Base-by-base conservation (phyloP, 2,113 vertebrate species). In the Saimiri boliviensis region DNA sequence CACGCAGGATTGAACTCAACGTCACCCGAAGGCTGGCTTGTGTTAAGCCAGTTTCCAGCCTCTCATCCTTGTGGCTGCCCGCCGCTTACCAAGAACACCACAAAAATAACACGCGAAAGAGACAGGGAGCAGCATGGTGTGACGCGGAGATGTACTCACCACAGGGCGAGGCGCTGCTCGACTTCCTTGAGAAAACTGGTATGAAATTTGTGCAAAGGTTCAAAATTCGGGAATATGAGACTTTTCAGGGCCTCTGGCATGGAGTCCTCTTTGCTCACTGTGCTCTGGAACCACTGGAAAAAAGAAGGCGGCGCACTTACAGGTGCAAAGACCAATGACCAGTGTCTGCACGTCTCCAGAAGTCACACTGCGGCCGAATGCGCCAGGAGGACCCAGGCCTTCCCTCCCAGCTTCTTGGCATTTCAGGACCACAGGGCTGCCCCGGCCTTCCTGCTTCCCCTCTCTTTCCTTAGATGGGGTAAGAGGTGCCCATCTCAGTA, bases 151-250 rank as follows among this genome's bases (percentile, higher is more conserved):
- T 8, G 88, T 16, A 93, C 99, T 99, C 98, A 99, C 99, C 99
- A 99, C 35, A 99, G 97, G 89, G 99, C 99, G 92, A 99, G 99
- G 91, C 99, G 99, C 97, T 99, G 99, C 98, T 99, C 99, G 98
- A 99, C 99, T 98, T 99, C 99, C 98, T 99, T 99, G 98, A 99
- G 99, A 98, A 99, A 99, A 97, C 98, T 99, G n/a, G 99, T 98
- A 96, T 99, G 99, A 98, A 99, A 99, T 97, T 99, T 99, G 99
- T 99, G 99, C 97, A 99, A 99, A 77, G 99, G 99, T 98, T 99
- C 99, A 8, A 99, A 99, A 98, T 99, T 99, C 60, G 99, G 99
- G 98, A 99, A 99, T 96, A 99, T 96, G 71, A 99, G 98, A 92
- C 94, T 99, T 98, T 98, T 99, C 98, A 99, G 96, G 23, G 99